These are phyloP conservation scores for Invenusta paracnida DNA, from an alignment of 2,888 invertebrate genomes.

Conservation along the genomic window DNA sequence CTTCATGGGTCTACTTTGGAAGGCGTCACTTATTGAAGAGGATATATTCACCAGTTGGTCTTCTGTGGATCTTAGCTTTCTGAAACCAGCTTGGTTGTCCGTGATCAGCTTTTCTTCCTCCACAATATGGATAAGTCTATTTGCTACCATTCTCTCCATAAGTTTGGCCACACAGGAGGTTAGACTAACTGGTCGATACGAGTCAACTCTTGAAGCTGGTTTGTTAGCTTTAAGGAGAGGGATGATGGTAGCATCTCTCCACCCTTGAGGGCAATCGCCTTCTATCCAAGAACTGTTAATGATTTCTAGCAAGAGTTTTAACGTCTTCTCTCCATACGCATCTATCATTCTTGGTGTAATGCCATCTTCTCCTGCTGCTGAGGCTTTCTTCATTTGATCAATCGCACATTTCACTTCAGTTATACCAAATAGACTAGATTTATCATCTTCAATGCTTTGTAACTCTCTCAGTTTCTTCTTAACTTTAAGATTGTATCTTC, in stretches of 20 bases:
- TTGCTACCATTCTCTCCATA: not conserved
- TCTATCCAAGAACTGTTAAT: not conserved
- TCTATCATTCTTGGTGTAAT: too few relatives aligned
- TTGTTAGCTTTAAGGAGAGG: not conserved
- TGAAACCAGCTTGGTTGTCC: too few relatives aligned
- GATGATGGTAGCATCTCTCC: not conserved
- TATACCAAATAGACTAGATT: too few relatives aligned
- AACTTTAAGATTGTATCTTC: too few relatives aligned
- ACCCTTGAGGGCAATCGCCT: not conserved
- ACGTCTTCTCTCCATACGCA: too few relatives aligned
- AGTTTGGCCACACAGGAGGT: not conserved
- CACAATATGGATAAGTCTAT: not conserved
- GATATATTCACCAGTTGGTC: slow-evolving; percentile 15
- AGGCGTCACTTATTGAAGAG: not conserved
- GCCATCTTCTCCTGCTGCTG: too few relatives aligned
- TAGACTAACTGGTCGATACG: not conserved
- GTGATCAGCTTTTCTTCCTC: not conserved
- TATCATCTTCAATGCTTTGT: too few relatives aligned
- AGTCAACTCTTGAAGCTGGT: not conserved
- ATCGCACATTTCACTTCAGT: too few relatives aligned
- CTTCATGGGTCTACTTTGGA: not conserved
- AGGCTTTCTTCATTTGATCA: too few relatives aligned
- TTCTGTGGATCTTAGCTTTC: not conserved
- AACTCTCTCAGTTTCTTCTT: too few relatives aligned
- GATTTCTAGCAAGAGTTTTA: not conserved